Conservation (phyloP, 92 coral and sea anemone genomes). For the Hydrozoanthus gracilis region DNA sequence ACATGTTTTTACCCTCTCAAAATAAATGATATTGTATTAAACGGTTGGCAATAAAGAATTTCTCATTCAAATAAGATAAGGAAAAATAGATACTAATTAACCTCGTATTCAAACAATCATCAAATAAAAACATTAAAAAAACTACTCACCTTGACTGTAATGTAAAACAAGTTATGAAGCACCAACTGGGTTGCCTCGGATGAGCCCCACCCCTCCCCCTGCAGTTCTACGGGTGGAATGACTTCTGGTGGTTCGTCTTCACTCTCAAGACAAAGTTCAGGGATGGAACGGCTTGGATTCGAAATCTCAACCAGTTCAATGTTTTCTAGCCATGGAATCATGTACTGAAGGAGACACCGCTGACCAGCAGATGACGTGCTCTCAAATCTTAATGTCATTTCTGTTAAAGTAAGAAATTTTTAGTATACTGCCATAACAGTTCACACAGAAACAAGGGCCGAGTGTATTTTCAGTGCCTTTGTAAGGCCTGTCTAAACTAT, state of each 20-base stretch:
- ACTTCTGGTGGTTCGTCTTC: slow-evolving; percentile 59
- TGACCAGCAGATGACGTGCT: slow-evolving; percentile 87
- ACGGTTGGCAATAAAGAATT: too few species aligned
- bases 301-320: slow-evolving; percentile 90
- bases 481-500: too few species aligned
- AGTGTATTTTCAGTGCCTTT: not conserved
- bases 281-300: slow-evolving; percentile 68
- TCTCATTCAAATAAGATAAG: not conserved
- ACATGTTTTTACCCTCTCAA: too few species aligned
- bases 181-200: slow-evolving; percentile 94
- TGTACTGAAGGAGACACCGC: slow-evolving; percentile 92
- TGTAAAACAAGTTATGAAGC: slow-evolving; percentile 92
- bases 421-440: not conserved
- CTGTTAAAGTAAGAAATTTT: slow-evolving; percentile 52
- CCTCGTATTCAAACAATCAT: not conserved
- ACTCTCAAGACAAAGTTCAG: slow-evolving; percentile 66
- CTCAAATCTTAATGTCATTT: slow-evolving; percentile 94
- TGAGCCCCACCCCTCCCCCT: slow-evolving; percentile 99
- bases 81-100: not conserved
- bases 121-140: not conserved
- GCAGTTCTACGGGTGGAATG: slow-evolving; percentile 83
- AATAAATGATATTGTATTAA: too few species aligned
- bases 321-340: slow-evolving; percentile 96
- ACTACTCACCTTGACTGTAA: slow-evolving; percentile 89
- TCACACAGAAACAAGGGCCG: too few species aligned